Evolutionary conservation across 2,113 vertebrate genomes (phyloP), one percentile per base, ranked within the genome.

Genomic region (Nettapus auritus): DNA sequence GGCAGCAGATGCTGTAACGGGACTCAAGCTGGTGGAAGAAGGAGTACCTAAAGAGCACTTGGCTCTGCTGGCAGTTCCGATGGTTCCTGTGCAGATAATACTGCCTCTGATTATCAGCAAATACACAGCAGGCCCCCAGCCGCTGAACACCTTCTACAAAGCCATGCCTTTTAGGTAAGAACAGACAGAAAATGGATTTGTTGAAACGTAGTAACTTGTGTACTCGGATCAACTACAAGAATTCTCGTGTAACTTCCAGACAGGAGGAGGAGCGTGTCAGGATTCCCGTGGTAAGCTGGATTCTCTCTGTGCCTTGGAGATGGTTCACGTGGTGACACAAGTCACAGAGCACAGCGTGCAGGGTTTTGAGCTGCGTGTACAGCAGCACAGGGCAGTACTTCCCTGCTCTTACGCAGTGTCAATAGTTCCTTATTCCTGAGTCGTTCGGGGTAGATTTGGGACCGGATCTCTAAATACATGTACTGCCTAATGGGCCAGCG

Each of bases 11-110:
- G 98, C 99, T 26, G 99, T 99, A 59, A 99, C 99, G 8, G 99
- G 99, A 66, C 98, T 99, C 85, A 99, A 99, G 91, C 88, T 99
- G 96, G 98, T 99, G 57, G 99, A 99, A 97, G 99, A 99, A 5
- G 99, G 99, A 13, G 99, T 99, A 67, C 99, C 99, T 5, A 99
- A 99, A 92, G 99, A 99, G 84, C 99, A 99, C 93, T 97, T 99
- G 79, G 99, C 99, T 15, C 98, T 99, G 81, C 92, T 99, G 86
- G 99, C 99, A 1, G 99, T 99, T 86, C 99, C 99, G 28, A 99
- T 99, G 99, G 99, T 99, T 81, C 99, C 99, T 70, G 87, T 99
- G 53, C 99, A 99, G 97, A 99, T 99, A 85, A 97, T 99, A 28
- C 34, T 99, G 64, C 99, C 99, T 26, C 88, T 99, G 77, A 82